A percentile compares a stretch with the other conserved stretches of the same genome.
Evolutionary conservation across 1,140 invertebrate genomes (phyloP).

Genomic region (Diabrotica undecimpunctata): DNA sequence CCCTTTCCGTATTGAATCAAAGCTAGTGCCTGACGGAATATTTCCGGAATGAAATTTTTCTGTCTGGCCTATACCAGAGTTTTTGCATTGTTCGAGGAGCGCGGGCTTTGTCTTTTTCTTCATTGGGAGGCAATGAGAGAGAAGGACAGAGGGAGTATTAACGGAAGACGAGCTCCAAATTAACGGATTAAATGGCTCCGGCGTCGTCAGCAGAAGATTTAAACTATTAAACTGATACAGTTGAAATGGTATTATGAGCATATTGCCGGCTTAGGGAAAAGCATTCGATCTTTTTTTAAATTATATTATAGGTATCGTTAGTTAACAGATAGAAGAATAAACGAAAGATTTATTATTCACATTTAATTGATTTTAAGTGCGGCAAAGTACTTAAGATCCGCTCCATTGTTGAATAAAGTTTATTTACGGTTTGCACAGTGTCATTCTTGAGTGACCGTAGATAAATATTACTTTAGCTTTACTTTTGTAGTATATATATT

Average conservation of each 20-base stretch:
- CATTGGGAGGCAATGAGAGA: slow-evolving; percentile 19
- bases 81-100: slow-evolving; percentile 21
- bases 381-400: no score
- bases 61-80: neutral
- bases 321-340: neutral
- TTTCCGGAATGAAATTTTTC: neutral
- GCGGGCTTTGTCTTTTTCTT: slow-evolving; percentile 22
- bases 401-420: no score
- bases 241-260: slow-evolving; percentile 7
- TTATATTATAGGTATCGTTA: neutral
- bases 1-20: no score
- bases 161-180: slow-evolving; percentile 23
- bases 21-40: no score
- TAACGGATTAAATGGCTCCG: slow-evolving; percentile 24
- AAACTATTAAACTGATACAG: slow-evolving; percentile 26
- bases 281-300: neutral
- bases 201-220: slow-evolving; percentile 24
- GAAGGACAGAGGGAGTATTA: slow-evolving; percentile 11
- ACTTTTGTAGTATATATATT: no score
- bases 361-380: no score
- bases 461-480: no score
- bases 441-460: no score
- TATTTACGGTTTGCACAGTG: no score
- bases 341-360: no score
- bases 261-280: neutral